These are phyloP conservation scores for Diorhabda elongata DNA, from an alignment of 1,140 invertebrate genomes.

Conservation along the genomic window DNA sequence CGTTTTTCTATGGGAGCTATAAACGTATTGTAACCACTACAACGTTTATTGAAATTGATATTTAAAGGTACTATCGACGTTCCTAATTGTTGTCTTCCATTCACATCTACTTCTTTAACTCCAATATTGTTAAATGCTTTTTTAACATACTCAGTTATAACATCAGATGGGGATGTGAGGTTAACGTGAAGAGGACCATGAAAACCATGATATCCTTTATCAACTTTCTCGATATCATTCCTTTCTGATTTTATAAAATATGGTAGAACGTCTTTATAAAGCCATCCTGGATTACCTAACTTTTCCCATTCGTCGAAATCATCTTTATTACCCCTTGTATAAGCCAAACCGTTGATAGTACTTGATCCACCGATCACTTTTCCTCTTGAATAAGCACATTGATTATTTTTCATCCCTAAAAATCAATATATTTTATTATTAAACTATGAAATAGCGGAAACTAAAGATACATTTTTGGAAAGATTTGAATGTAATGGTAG, in stretches of 20 bases:
- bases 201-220: conserved; percentile 4
- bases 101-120: conserved; percentile 55
- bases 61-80: conserved; percentile 67
- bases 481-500: no score
- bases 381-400: conserved; percentile 58
- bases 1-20: conserved; percentile 32
- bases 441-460: no score
- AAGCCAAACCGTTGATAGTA: conserved; percentile 85
- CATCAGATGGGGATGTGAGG: background rate
- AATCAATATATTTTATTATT: background rate
- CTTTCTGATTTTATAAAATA: conserved; percentile 31
- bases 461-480: no score
- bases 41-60: conserved; percentile 50
- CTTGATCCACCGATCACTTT: conserved; percentile 69
- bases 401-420: conserved; percentile 51
- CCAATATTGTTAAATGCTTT: conserved; percentile 58
- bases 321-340: conserved; percentile 70
- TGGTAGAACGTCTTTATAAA: conserved; percentile 26
- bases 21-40: conserved; percentile 55
- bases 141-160: conserved; percentile 35
- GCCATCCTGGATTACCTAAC: conserved; percentile 56
- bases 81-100: conserved; percentile 59
- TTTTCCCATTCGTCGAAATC: conserved; percentile 63
- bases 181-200: conserved; percentile 19
- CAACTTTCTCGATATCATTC: conserved; percentile 34